phyloP scores from a whole-genome alignment of 2,113 vertebrate genomes.

The Platanista minor region DNA sequence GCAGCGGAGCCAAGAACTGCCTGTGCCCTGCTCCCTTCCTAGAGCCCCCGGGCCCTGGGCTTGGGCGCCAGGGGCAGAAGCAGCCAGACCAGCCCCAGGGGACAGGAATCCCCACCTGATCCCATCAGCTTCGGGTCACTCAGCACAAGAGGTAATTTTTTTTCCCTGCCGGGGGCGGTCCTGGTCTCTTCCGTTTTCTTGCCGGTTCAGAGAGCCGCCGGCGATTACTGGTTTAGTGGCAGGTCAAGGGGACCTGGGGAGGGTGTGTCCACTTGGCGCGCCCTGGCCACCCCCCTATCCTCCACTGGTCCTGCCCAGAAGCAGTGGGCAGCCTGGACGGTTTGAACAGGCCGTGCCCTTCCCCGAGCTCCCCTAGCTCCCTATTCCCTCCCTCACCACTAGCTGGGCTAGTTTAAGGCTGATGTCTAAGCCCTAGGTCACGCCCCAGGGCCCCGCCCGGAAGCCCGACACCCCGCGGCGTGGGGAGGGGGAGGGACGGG shows the following conservation, averaged over 20 bases:
- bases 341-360: fast-evolving
- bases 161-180: slow-evolving; percentile 72
- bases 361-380: not conserved
- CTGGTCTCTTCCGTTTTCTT: slow-evolving; percentile 81
- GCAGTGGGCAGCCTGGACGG: not conserved
- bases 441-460: not conserved
- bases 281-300: not conserved
- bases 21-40: not conserved
- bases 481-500: fast-evolving
- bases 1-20: fast-evolving
- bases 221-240: slow-evolving; percentile 24
- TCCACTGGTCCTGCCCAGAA: fast-evolving
- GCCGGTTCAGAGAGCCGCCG: slow-evolving; percentile 62
- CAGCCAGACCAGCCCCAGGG: not conserved
- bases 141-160: slow-evolving; percentile 80
- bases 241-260: not conserved
- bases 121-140: slow-evolving; percentile 84
- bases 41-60: fast-evolving
- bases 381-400: fast-evolving
- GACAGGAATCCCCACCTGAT: slow-evolving; percentile 69
- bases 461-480: fast-evolving
- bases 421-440: not conserved
- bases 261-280: fast-evolving
- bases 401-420: fast-evolving
- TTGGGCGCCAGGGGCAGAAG: not conserved